A percentile compares a stretch with the other conserved stretches of the same genome.
These are phyloP conservation scores for Lagria hirta DNA, from an alignment of 2,888 invertebrate genomes.

Conservation along the genomic window DNA sequence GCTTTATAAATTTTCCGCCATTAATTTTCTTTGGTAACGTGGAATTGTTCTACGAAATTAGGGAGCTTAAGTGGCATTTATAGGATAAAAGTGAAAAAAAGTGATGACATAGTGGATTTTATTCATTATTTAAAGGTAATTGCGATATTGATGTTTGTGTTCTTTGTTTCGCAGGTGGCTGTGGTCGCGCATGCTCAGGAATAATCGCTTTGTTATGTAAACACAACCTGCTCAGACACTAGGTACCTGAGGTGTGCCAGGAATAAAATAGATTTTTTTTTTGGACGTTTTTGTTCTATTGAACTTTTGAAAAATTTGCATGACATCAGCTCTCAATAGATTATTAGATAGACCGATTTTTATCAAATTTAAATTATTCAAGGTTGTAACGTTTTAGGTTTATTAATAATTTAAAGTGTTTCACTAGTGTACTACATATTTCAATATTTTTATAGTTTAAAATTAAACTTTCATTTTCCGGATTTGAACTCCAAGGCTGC, in stretches of 20 bases:
- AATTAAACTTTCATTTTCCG: no score
- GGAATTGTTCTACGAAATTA: conserved; percentile 3
- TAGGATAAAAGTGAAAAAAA: conserved; percentile 2
- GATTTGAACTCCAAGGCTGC: no score
- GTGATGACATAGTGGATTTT: conserved; percentile 13
- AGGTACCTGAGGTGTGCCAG: conserved; percentile 13
- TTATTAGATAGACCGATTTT: no score
- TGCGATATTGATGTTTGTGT: conserved; percentile 25
- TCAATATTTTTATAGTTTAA: no score
- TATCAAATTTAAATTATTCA: conserved; percentile 2
- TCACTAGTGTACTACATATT: no score
- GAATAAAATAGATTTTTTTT: no score
- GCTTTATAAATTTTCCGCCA: no score
- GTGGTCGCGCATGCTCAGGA: conserved; percentile 32
- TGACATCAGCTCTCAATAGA: no score
- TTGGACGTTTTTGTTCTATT: conserved; percentile 5
- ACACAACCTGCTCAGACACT: conserved; percentile 32
- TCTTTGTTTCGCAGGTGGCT: conserved; percentile 46
- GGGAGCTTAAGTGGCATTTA: conserved; percentile 14
- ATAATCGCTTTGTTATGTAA: conserved; percentile 48
- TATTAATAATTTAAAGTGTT: conserved; percentile 11
- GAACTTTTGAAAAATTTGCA: conserved; percentile 1
- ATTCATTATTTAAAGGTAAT: conserved; percentile 10
- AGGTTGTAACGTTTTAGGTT: conserved; percentile 8
- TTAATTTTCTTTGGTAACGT: conserved; percentile 5